A percentile compares a stretch with the other conserved stretches of the same genome.
phyloP scores from a whole-genome alignment of 2,113 vertebrate species.

The Trichechus manatus region DNA sequence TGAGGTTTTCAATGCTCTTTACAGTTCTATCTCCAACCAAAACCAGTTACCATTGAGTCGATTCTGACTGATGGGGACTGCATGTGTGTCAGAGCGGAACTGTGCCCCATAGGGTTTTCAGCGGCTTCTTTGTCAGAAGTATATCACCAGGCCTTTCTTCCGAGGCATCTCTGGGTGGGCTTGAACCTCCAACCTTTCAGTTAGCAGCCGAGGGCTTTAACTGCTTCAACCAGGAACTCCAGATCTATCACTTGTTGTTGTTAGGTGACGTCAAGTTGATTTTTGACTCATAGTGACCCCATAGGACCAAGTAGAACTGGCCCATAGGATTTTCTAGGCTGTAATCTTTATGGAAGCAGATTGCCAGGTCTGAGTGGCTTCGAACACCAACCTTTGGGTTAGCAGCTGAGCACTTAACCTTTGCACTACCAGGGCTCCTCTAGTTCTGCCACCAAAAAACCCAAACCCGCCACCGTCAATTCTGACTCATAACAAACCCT shows the following conservation, averaged over 20 bases:
- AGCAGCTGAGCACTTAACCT: background rate
- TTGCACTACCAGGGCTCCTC: background rate
- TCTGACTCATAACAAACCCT: no score
- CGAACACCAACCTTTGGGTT: background rate
- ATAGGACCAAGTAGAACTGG: background rate
- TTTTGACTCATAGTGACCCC: background rate
- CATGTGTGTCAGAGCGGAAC: background rate
- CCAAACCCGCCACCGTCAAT: no score
- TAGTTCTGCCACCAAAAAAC: background rate
- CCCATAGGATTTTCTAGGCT: background rate
- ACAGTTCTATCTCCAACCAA: background rate
- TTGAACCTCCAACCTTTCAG: background rate
- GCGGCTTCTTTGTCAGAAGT: background rate
- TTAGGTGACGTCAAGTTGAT: background rate
- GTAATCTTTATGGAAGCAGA: background rate
- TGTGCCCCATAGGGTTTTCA: background rate
- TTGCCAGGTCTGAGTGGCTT: background rate
- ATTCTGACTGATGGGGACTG: background rate
- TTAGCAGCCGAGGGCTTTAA: background rate
- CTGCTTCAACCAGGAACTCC: background rate
- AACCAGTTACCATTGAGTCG: background rate
- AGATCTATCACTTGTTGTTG: background rate
- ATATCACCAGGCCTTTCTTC: background rate
- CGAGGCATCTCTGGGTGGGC: background rate
- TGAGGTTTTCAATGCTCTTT: background rate